Evolutionary conservation across 2,888 invertebrate species (phyloP).

Genomic region (Adineta ricciae): DNA sequence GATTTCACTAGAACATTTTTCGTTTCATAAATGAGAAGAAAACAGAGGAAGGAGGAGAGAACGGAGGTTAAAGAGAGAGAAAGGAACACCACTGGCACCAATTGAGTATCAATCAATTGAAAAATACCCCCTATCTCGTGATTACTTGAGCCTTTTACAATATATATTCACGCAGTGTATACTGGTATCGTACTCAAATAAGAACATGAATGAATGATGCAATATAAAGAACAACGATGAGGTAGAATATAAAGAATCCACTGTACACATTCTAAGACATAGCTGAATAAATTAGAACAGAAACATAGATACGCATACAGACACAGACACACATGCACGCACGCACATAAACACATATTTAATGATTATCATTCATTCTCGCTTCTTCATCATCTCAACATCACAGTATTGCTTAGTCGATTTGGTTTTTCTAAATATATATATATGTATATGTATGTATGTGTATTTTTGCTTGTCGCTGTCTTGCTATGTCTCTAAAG

Average conservation of each 20-base stretch:
- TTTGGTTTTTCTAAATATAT: neutral
- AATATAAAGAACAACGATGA: constrained; percentile 12
- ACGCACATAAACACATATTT: neutral
- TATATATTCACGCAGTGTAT: neutral
- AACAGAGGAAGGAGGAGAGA: neutral
- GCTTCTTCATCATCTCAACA: neutral
- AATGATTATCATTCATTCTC: constrained; percentile 9
- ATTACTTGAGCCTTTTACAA: neutral
- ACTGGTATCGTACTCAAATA: neutral
- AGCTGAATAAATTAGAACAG: constrained; percentile 3
- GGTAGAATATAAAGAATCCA: constrained; percentile 9
- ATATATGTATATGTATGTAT: neutral
- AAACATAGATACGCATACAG: neutral
- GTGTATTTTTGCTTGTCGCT: neutral
- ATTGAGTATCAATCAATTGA: constrained; percentile 13
- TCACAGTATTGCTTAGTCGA: constrained; percentile 13
- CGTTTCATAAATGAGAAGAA: neutral
- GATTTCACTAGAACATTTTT: constrained; percentile 4
- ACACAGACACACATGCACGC: neutral
- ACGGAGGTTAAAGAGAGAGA: neutral
- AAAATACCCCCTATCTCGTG: neutral
- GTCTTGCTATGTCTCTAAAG: neutral
- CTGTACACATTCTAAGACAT: constrained; percentile 9
- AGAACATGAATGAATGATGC: constrained; percentile 9
- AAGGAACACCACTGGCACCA: neutral